These are phyloP conservation scores for Pseudeuparius sepicola DNA, from an alignment of 2,888 invertebrate species.

Conservation along the genomic window DNA sequence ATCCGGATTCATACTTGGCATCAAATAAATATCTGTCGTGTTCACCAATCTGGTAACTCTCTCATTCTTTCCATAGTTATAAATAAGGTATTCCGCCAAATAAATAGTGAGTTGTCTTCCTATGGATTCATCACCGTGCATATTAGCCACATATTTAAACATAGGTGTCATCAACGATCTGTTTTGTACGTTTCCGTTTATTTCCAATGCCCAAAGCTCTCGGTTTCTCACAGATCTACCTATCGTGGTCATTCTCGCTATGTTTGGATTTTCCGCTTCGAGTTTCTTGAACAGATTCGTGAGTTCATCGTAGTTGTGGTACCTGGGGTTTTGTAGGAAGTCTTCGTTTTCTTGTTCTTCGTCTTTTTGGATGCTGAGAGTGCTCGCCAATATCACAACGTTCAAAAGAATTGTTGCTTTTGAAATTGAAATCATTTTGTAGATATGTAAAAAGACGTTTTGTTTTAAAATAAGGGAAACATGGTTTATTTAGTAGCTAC, in stretches of 20 bases:
- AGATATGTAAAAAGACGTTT: too few relatives aligned
- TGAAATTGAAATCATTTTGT: too few relatives aligned
- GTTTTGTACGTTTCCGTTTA: conserved; percentile 55
- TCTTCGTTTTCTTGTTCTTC: conserved; percentile 44
- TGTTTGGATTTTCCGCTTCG: conserved; percentile 53
- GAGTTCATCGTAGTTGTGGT: conserved; percentile 62
- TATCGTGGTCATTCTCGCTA: conserved; percentile 62
- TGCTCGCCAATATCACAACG: too few relatives aligned
- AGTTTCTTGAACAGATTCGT: conserved; percentile 53
- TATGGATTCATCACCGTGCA: conserved; percentile 92
- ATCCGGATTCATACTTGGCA: conserved; percentile 98
- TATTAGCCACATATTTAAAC: conserved; percentile 90
- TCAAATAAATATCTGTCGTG: conserved; percentile 81
- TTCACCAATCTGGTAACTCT: conserved; percentile 71
- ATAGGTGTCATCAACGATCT: conserved; percentile 65
- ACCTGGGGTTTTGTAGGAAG: conserved; percentile 50
- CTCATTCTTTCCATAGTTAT: conserved; percentile 59
- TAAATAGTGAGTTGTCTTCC: conserved; percentile 72
- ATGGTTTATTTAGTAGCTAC: too few relatives aligned
- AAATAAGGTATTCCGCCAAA: conserved; percentile 73
- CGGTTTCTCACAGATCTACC: conserved; percentile 78
- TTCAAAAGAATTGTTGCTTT: too few relatives aligned
- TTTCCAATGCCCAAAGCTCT: conserved; percentile 73
- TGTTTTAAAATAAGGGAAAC: too few relatives aligned
- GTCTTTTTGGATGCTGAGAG: too few relatives aligned